Evolutionary conservation across 2,888 invertebrate species (phyloP), one percentile per base, ranked within the genome.

Genomic region (Urechis unicinctus): DNA sequence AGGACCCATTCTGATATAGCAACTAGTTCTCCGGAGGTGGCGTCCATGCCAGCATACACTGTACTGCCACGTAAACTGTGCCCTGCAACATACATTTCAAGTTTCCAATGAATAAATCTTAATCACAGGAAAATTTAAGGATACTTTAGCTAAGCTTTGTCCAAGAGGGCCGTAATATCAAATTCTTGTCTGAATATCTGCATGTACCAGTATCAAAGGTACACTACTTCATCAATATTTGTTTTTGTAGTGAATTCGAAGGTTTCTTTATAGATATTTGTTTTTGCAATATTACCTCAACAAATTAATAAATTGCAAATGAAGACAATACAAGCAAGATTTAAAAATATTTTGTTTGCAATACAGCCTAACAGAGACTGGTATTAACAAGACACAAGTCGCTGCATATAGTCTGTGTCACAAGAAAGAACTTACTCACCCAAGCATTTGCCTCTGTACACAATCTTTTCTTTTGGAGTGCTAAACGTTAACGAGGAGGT

Each of bases 21-120:
- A 0, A 89, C 79, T 49, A 86, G 53, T 25, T 72, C 70, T 3
- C 75, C 75, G 17, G 84, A 83, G 56, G 83, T 83, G 53, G 83
- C 82, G 71, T 91, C 91, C 24, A 91, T 83, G 4, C 88, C 90
- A 24, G 85, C 82, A 74, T 86, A 90, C 2, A 87, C 85, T 26
- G 86, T 84, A 47, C 86, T 86, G 5, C 89, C 89, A 13, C 60
- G 52, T 26, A 17, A 13, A 48, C 61, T 58, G 29, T 60, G 59
- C n/a, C 61, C 61, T 59, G 45, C 26, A 31, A 42, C 17, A 36
- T 13, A 36, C 36, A 36, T 17, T 36, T 9, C 9, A 17, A 36
- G 36, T 13, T 36, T n/a, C n/a, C n/a, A n/a, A n/a, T n/a, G n/a
- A n/a, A n/a, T n/a, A n/a, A n/a, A n/a, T n/a, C n/a, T n/a, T n/a